These are phyloP conservation scores for Melanocharis versteri DNA, from an alignment of 2,113 vertebrate species.

Conservation along the genomic window DNA sequence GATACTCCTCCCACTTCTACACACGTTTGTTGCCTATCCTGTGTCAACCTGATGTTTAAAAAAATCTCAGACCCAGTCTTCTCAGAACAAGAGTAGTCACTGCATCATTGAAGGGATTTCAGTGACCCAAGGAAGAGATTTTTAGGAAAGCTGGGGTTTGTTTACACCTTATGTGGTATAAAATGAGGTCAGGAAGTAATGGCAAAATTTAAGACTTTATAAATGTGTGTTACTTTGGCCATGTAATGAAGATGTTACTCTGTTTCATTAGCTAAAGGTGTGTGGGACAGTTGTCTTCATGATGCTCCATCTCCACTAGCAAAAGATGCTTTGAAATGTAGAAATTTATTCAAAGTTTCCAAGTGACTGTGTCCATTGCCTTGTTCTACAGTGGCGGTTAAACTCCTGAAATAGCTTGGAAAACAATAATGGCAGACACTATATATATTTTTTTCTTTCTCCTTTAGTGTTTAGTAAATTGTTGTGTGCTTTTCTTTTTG, in stretches of 20 bases:
- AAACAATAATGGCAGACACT: background rate
- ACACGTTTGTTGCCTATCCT: accelerated
- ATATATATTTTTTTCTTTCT: background rate
- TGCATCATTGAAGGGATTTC: background rate
- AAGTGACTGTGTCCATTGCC: background rate
- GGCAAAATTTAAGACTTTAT: background rate
- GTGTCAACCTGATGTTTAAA: background rate
- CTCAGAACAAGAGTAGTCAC: background rate
- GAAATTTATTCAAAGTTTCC: background rate
- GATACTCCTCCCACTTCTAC: background rate
- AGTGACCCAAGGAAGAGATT: background rate
- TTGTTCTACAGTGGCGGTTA: background rate
- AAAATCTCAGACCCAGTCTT: background rate
- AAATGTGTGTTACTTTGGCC: background rate
- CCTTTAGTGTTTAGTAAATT: background rate
- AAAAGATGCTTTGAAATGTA: background rate
- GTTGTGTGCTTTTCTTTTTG: background rate
- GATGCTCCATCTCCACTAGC: background rate
- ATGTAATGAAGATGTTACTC: background rate
- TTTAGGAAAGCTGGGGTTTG: background rate
- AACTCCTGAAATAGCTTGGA: background rate
- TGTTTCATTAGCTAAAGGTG: background rate
- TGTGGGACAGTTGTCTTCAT: background rate
- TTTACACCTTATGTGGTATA: background rate
- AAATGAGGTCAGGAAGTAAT: background rate